Conservation (phyloP, 1,140 invertebrate species). For the Lerema accius region DNA sequence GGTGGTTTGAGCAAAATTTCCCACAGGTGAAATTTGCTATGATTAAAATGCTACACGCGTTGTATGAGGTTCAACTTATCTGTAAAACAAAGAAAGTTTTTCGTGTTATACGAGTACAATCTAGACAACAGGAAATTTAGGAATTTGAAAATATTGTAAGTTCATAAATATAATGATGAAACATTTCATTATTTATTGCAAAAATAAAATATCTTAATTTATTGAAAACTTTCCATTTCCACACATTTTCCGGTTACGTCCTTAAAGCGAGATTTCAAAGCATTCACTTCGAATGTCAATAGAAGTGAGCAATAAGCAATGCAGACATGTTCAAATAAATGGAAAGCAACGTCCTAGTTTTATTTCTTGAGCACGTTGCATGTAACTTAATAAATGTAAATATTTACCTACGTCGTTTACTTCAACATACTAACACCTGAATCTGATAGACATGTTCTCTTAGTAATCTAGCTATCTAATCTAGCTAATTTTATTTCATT, state of each 20-base stretch:
- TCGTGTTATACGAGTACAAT: too few relatives aligned
- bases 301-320: background rate
- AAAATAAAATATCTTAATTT: too few relatives aligned
- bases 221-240: too few relatives aligned
- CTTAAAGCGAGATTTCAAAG: too few relatives aligned
- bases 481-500: constrained; percentile 22
- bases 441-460: background rate
- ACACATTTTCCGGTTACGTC: too few relatives aligned
- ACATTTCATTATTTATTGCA: too few relatives aligned
- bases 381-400: constrained; percentile 28
- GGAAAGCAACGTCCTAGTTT: constrained; percentile 54
- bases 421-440: too few relatives aligned
- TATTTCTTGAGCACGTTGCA: constrained; percentile 49
- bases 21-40: background rate
- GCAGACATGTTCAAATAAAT: constrained; percentile 37
- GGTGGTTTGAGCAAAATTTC: constrained; percentile 20
- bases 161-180: too few relatives aligned
- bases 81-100: background rate
- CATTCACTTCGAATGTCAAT: too few relatives aligned
- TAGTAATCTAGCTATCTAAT: background rate
- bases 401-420: background rate
- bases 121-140: too few relatives aligned
- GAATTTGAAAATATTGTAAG: too few relatives aligned
- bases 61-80: background rate
- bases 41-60: background rate